Base-by-base conservation (phyloP, 2,888 invertebrate genomes). In the Lochmaea crataegi region DNA sequence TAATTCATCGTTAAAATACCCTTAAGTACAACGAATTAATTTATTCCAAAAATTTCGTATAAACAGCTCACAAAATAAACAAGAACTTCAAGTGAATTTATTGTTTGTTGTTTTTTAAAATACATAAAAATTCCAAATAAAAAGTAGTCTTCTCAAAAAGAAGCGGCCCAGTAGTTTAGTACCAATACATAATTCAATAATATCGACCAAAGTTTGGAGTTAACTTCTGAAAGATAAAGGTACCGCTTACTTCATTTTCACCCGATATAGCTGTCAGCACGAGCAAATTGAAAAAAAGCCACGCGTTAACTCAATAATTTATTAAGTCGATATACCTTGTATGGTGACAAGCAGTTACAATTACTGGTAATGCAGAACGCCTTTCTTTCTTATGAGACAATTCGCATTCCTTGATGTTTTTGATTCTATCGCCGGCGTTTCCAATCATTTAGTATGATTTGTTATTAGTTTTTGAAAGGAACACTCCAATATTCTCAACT, bases 291-390 rank as follows among this genome's bases (percentile, higher is more conserved):
- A 81, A 81, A 82, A n/a, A 82, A 75, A 73, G 80, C 78, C 82
- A 80, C 81, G 82, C 80, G 81, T 80, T 77, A 77, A 77, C 75
- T 82, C 79, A 80, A 82, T 81, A 81, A 82, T 82, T 82, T 81
- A 82, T 82, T 79, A 81, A 79, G 78, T 80, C 73, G 81, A 80
- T 79, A 78, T 78, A 68, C 81, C 81, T 75, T 81, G 78, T 82
- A 81, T 76, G 80, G 81, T 74, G 77, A 79, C 79, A 75, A 78
- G 79, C 79, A 80, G 78, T 80, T 80, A 79, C 80, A 80, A 80
- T 79, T 79, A 78, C 76, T 75, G 78, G 77, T 77, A 80, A 79
- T 79, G 78, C 77, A 76, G 78, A 72, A 74, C 73, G 75, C 76
- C 77, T 75, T 76, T 73, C 75, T 76, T 77, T 76, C 75, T 74